These are phyloP conservation scores for Limenitis arthemis DNA, from an alignment of 2,888 invertebrate genomes.

Conservation along the genomic window DNA sequence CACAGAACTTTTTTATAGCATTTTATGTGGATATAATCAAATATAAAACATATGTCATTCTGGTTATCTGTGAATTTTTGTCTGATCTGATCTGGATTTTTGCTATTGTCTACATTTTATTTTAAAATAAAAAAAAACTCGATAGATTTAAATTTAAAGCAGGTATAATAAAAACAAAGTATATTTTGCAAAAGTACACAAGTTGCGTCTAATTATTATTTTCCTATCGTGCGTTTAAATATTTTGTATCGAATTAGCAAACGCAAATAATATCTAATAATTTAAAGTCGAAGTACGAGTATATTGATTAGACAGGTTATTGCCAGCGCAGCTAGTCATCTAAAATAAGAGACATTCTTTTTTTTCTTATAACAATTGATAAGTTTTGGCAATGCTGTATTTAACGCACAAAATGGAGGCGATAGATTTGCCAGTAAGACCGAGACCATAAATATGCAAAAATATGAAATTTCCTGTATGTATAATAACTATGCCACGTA, in stretches of 20 bases:
- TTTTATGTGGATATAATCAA: background rate
- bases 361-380: background rate
- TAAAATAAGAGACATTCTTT: too few relatives aligned
- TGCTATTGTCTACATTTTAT: background rate
- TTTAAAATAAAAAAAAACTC: background rate
- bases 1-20: background rate
- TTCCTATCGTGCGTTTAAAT: too few relatives aligned
- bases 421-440: conserved; percentile 30
- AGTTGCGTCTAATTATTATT: too few relatives aligned
- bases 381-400: conserved; percentile 11
- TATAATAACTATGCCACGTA: conserved; percentile 35
- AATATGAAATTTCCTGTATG: conserved; percentile 27
- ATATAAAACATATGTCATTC: background rate
- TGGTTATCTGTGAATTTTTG: background rate
- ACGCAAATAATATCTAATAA: too few relatives aligned
- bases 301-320: background rate
- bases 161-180: background rate
- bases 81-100: too few relatives aligned
- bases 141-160: too few relatives aligned
- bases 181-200: background rate
- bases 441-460: conserved; percentile 47
- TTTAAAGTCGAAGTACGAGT: too few relatives aligned
- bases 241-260: too few relatives aligned
- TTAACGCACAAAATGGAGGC: conserved; percentile 52
- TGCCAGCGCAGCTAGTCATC: background rate